Evolutionary conservation across 2,888 invertebrate species (phyloP).

Genomic region (Girardia tigrina): DNA sequence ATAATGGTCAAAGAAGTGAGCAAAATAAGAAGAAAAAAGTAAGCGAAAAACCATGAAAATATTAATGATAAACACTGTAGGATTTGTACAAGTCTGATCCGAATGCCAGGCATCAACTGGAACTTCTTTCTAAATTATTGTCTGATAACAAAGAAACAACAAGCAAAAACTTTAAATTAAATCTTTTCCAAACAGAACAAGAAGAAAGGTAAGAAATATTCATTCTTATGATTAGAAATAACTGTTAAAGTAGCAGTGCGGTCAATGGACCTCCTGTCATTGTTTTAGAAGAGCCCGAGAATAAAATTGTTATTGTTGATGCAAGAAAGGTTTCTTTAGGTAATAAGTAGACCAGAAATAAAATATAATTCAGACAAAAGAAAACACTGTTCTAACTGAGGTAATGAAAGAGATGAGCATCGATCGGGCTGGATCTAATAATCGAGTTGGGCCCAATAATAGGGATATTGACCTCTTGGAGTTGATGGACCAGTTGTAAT

Average conservation of each 20-base stretch:
- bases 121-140: neutral
- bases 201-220: neutral
- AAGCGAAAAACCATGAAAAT: too few species aligned
- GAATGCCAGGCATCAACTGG: neutral
- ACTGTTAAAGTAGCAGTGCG: slow-evolving; percentile 40
- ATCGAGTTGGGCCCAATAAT: neutral
- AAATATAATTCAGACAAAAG: neutral
- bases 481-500: neutral
- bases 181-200: neutral
- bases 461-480: neutral
- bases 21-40: too few species aligned
- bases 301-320: slow-evolving; percentile 46
- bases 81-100: neutral
- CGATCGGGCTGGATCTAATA: neutral
- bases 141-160: neutral
- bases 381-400: neutral
- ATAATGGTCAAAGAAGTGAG: too few species aligned
- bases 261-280: slow-evolving; percentile 40
- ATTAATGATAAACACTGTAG: neutral
- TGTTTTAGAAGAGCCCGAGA: slow-evolving; percentile 40
- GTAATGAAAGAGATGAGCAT: neutral
- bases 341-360: neutral
- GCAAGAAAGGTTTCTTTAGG: slow-evolving; percentile 44
- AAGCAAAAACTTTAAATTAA: slow-evolving; percentile 2
- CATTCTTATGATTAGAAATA: neutral